Evolutionary conservation across 2,797 vertebrate genomes (phyloP).

Genomic region (Propithecus perrieri): DNA sequence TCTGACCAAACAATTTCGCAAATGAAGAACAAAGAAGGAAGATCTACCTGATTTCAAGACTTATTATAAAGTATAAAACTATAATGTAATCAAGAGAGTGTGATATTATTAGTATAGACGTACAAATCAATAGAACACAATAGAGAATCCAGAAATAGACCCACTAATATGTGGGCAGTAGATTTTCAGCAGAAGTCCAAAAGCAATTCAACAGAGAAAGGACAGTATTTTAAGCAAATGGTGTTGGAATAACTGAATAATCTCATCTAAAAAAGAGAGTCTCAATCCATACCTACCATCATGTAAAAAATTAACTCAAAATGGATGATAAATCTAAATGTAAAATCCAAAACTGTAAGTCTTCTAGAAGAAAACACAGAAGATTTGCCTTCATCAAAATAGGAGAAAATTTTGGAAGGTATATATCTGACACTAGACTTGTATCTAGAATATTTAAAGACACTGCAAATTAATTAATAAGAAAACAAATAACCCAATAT

Average conservation of each 20-base stretch:
- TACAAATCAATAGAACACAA: neutral
- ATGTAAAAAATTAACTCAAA: neutral
- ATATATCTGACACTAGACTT: neutral
- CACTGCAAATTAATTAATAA: neutral
- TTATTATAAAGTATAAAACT: neutral
- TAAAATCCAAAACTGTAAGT: constrained; percentile 13
- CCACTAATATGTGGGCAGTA: neutral
- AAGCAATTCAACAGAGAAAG: neutral
- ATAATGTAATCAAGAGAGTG: neutral
- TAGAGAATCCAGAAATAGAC: neutral
- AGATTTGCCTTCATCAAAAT: neutral
- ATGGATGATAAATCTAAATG: neutral
- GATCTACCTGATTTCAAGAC: neutral
- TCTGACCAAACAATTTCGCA: neutral
- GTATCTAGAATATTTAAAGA: neutral
- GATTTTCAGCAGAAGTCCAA: neutral
- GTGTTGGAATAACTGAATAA: neutral
- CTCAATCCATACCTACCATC: neutral
- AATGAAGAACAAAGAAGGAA: neutral
- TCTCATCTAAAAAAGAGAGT: neutral
- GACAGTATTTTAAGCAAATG: neutral
- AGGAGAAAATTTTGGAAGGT: constrained; percentile 14
- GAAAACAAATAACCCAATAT: neutral
- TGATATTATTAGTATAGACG: neutral
- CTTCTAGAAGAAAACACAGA: neutral